Conservation (phyloP, 2,797 vertebrate genomes). For the Crenichthys baileyi region DNA sequence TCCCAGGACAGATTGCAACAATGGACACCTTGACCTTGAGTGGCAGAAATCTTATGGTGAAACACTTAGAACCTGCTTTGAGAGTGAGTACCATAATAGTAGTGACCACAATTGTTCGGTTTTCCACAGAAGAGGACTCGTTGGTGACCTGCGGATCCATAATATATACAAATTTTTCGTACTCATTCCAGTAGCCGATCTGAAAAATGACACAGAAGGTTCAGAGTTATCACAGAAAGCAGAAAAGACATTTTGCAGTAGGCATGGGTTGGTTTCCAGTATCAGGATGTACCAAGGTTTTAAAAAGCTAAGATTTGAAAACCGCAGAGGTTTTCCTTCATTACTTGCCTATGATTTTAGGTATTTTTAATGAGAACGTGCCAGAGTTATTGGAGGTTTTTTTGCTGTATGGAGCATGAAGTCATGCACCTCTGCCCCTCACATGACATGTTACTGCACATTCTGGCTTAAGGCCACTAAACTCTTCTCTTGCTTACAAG, state of each 20-base stretch:
- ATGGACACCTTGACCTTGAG: constrained; percentile 84
- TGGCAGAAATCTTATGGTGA: constrained; percentile 83
- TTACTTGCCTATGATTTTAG: neutral
- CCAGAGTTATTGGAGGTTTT: neutral
- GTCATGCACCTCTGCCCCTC: neutral
- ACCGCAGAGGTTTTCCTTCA: neutral
- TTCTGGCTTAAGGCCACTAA: neutral
- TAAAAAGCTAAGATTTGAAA: neutral
- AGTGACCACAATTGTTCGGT: constrained; percentile 99
- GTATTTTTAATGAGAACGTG: neutral
- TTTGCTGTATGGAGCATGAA: neutral
- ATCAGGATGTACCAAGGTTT: neutral
- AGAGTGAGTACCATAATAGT: constrained; percentile 98
- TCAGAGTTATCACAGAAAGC: constrained; percentile 62
- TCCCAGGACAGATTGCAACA: constrained; percentile 85
- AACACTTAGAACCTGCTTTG: constrained; percentile 81
- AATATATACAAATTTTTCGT: constrained; percentile 95
- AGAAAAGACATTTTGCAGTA: constrained; percentile 32
- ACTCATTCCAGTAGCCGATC: constrained; percentile 99
- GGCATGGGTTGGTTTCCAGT: neutral
- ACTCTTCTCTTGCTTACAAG: neutral
- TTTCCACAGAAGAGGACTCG: constrained; percentile 95
- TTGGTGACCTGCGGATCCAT: constrained; percentile 93
- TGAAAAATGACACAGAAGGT: constrained; percentile 80
- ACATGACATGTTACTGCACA: neutral